A percentile compares a stretch with the other conserved stretches of the same genome.
These are phyloP conservation scores for Parus major DNA, from an alignment of 2,113 vertebrate genomes.

Conservation along the genomic window DNA sequence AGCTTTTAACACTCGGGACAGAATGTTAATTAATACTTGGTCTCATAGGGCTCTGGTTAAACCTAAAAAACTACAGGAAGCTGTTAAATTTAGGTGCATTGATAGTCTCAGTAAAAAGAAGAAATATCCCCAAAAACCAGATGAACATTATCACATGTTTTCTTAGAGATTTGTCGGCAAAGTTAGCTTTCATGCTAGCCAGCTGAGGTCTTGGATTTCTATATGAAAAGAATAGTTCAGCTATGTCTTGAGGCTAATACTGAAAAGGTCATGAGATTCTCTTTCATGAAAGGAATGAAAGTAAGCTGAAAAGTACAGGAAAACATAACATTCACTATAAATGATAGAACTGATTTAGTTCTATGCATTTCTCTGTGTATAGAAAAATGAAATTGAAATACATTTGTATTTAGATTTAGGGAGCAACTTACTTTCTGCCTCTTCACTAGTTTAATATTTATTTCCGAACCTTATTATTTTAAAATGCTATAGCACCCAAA, in stretches of 20 bases:
- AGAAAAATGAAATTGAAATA: conserved; percentile 62
- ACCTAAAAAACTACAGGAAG: conserved; percentile 10
- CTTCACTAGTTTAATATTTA: conserved; percentile 63
- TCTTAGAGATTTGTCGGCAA: conserved; percentile 52
- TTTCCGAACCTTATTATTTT: conserved; percentile 60
- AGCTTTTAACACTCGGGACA: conserved; percentile 34
- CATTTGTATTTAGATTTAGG: conserved; percentile 54
- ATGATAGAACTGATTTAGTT: conserved; percentile 45
- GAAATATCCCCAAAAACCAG: neutral
- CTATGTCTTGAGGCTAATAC: conserved; percentile 65
- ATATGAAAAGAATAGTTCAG: conserved; percentile 65
- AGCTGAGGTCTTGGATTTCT: conserved; percentile 60
- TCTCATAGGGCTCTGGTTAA: conserved; percentile 19
- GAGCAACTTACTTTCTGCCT: conserved; percentile 36
- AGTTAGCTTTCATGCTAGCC: conserved; percentile 62
- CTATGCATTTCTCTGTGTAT: conserved; percentile 40
- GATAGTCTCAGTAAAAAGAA: conserved; percentile 19
- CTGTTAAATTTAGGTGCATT: conserved; percentile 35
- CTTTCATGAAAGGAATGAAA: conserved; percentile 64
- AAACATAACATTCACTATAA: conserved; percentile 41
- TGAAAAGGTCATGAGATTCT: conserved; percentile 66
- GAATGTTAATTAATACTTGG: conserved; percentile 48
- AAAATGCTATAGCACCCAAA: conserved; percentile 47
- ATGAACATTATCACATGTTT: conserved; percentile 59
- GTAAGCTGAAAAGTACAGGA: conserved; percentile 50